Conservation (phyloP, 2,113 vertebrate species). For the Sturnus vulgaris region DNA sequence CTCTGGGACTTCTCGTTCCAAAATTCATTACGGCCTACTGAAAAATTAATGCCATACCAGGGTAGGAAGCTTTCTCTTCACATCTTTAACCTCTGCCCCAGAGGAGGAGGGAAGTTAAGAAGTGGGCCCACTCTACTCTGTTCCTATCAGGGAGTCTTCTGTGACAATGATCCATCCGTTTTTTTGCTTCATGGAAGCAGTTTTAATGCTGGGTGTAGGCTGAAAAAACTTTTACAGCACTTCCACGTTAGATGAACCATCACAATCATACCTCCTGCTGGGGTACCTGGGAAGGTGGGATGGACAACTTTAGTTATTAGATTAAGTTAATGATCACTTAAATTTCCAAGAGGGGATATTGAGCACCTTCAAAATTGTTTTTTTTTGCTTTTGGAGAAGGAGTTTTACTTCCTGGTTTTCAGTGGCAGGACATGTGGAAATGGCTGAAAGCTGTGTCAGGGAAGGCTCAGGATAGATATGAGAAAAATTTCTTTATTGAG, state of each 20-base stretch:
- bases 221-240: background rate
- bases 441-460: background rate
- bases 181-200: background rate
- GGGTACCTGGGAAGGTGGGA: background rate
- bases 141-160: background rate
- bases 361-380: background rate
- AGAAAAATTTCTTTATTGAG: background rate
- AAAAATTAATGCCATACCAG: background rate
- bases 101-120: background rate
- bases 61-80: background rate
- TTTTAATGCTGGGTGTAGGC: background rate
- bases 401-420: background rate
- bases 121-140: background rate
- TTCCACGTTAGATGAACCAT: fast-evolving
- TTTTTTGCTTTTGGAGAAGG: background rate
- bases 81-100: background rate
- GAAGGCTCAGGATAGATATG: background rate
- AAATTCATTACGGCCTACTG: background rate
- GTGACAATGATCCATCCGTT: background rate
- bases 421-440: background rate
- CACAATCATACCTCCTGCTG: background rate
- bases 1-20: background rate
- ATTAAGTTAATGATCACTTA: background rate
- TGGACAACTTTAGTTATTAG: background rate
- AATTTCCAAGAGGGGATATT: background rate